These are phyloP conservation scores for Rhinogobius similis DNA, from an alignment of 2,113 vertebrate genomes.

Conservation along the genomic window DNA sequence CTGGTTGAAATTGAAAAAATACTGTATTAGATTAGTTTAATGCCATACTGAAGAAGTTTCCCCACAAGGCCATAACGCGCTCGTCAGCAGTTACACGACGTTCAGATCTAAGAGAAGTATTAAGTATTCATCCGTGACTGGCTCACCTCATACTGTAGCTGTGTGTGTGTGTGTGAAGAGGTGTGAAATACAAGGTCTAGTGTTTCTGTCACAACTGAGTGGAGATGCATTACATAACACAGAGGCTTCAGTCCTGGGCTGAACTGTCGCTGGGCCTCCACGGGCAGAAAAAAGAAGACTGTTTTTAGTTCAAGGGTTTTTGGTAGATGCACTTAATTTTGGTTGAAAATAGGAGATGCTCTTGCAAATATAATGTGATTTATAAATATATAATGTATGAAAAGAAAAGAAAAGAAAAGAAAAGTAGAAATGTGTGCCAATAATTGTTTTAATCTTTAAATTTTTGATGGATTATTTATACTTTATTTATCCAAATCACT, in stretches of 20 bases:
- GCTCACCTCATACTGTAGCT: not conserved
- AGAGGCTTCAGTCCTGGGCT: not conserved
- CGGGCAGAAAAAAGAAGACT: not conserved
- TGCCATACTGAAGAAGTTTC: too few relatives aligned
- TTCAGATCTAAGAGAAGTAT: not conserved
- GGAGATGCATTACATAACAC: constrained; percentile 14
- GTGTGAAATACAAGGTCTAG: constrained; percentile 10
- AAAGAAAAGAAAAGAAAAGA: not conserved
- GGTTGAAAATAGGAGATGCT: not conserved
- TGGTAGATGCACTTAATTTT: not conserved
- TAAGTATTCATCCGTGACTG: constrained; percentile 8
- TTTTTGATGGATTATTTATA: too few relatives aligned
- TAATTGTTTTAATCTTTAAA: too few relatives aligned
- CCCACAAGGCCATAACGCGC: too few relatives aligned
- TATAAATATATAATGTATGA: too few relatives aligned
- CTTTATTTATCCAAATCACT: too few relatives aligned
- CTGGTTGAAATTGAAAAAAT: too few relatives aligned
- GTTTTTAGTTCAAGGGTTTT: not conserved
- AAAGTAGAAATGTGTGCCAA: too few relatives aligned
- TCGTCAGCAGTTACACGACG: not conserved
- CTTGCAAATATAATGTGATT: not conserved
- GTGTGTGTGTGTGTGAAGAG: not conserved
- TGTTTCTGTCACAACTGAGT: constrained; percentile 10
- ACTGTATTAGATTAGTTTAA: too few relatives aligned
- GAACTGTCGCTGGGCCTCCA: not conserved